phyloP scores from a whole-genome alignment of 2,113 vertebrate species.

The Protobothrops mucrosquamatus region DNA sequence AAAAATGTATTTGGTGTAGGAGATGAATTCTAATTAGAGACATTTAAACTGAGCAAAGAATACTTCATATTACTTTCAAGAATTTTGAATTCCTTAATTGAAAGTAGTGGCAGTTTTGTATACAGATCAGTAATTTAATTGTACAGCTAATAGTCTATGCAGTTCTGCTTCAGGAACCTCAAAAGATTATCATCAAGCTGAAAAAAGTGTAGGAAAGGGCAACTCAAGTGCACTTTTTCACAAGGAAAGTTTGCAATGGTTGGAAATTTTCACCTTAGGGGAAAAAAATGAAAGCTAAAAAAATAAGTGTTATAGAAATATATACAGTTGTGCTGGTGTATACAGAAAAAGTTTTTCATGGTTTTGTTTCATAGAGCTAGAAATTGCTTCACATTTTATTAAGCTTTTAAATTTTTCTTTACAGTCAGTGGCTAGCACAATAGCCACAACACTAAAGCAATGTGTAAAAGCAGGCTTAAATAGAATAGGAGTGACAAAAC shows the following conservation, averaged over 20 bases:
- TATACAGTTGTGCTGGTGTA: background rate
- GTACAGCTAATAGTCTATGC: background rate
- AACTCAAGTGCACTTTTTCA: background rate
- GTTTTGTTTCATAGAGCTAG: background rate
- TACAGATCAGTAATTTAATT: background rate
- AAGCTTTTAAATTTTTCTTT: background rate
- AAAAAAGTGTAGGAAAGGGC: background rate
- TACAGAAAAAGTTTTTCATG: background rate
- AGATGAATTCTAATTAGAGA: background rate
- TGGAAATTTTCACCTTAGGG: background rate
- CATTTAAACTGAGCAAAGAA: background rate
- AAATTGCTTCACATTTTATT: background rate
- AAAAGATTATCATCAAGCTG: background rate
- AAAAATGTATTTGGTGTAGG: background rate
- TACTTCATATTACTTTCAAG: background rate
- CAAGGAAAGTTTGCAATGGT: background rate
- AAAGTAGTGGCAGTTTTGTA: background rate
- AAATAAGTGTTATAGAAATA: background rate
- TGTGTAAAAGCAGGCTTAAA: background rate
- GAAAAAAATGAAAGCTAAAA: background rate
- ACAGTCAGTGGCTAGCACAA: background rate
- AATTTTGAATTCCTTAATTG: background rate
- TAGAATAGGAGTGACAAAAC: background rate
- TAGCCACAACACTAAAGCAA: background rate
- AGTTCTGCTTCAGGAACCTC: background rate